Percentiles rank a stretch among this genome's conserved stretches.
Evolutionary conservation across 2,888 invertebrate species (phyloP).

Genomic region (Ypsolopha sequella): DNA sequence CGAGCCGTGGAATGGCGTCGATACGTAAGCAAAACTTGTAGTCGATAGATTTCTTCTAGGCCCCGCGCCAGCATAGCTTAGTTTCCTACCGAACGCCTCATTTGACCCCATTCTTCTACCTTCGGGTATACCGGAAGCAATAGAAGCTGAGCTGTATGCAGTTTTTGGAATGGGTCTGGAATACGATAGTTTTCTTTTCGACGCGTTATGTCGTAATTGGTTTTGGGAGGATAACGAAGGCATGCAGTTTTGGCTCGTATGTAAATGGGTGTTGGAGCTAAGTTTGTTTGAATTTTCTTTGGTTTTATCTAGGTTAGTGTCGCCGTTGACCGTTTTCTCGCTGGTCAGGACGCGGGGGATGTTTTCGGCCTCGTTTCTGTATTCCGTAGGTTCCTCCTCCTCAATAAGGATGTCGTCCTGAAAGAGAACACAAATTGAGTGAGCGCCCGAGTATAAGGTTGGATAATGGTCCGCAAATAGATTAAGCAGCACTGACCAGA

Average conservation of each 20-base stretch:
- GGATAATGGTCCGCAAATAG: too few species aligned
- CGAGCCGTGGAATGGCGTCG: constrained; percentile 88
- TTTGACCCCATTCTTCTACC: constrained; percentile 52
- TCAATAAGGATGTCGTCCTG: constrained; percentile 59
- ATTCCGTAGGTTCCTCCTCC: constrained; percentile 47
- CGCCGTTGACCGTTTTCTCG: constrained; percentile 23
- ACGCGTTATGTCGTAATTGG: constrained; percentile 32
- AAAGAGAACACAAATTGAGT: constrained; percentile 16
- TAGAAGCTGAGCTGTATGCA: constrained; percentile 71
- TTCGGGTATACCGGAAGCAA: constrained; percentile 72
- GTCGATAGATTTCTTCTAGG: constrained; percentile 80
- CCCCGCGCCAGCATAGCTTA: constrained; percentile 33
- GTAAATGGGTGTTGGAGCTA: constrained; percentile 16
- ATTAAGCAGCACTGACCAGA: too few species aligned
- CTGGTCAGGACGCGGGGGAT: constrained; percentile 5
- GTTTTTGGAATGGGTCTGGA: constrained; percentile 40
- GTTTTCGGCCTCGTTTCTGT: constrained; percentile 20
- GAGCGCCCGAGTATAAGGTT: too few species aligned
- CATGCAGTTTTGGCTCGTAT: constrained; percentile 26
- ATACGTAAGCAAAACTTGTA: constrained; percentile 86
- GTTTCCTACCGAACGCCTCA: constrained; percentile 39
- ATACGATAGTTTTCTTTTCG: constrained; percentile 48
- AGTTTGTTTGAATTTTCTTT: constrained; percentile 14
- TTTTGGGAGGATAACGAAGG: constrained; percentile 25
- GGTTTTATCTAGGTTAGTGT: constrained; percentile 13